phyloP scores from a whole-genome alignment of 64 coral and sea anemone genomes.

The Pocillopora verrucosa region DNA sequence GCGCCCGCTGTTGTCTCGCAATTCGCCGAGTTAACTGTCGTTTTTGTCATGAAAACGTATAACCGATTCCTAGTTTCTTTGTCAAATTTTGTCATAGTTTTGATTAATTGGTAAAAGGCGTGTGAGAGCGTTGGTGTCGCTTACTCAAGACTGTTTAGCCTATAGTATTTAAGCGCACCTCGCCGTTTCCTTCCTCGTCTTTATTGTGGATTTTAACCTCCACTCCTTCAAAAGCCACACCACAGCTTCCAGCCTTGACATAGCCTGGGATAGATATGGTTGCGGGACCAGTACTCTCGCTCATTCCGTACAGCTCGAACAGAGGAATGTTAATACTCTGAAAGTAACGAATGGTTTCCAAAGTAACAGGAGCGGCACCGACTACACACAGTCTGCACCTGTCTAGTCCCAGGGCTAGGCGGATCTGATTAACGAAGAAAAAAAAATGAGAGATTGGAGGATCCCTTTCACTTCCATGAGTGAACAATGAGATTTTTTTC shows the following conservation, averaged over 20 bases:
- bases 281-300: constrained; percentile 83
- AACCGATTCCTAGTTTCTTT: too few species aligned
- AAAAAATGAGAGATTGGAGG: not conserved
- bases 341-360: constrained; percentile 91
- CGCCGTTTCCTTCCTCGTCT: constrained; percentile 93
- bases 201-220: constrained; percentile 74
- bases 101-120: too few species aligned
- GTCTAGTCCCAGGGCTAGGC: constrained; percentile 82
- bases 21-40: too few species aligned
- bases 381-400: constrained; percentile 70
- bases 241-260: constrained; percentile 74
- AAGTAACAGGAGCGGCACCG: constrained; percentile 93
- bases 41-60: too few species aligned
- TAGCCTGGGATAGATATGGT: constrained; percentile 79
- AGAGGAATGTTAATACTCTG: constrained; percentile 95
- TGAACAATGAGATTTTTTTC: too few species aligned
- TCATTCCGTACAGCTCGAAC: constrained; percentile 97
- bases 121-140: not conserved
- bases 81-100: too few species aligned
- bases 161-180: constrained; percentile 19
- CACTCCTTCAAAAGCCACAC: constrained; percentile 53
- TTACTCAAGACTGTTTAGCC: too few species aligned
- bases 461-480: too few species aligned
- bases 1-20: too few species aligned
- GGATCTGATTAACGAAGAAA: constrained; percentile 48